Conservation (phyloP, 2,888 invertebrate genomes). For the Bimastos eiseni region DNA sequence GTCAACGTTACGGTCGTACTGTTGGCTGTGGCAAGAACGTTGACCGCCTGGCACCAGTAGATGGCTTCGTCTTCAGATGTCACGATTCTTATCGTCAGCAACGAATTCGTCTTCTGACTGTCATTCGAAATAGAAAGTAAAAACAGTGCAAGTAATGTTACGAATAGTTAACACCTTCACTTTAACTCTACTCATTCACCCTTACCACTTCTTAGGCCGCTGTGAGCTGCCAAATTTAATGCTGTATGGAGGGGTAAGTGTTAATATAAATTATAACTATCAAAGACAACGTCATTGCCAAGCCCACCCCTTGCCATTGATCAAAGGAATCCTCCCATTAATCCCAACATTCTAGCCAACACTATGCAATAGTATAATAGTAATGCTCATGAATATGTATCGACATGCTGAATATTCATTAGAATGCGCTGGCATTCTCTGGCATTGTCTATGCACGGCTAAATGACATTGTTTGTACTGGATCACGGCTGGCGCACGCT, state of each 20-base stretch:
- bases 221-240: too few relatives aligned
- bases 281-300: too few relatives aligned
- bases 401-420: too few relatives aligned
- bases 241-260: too few relatives aligned
- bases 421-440: not conserved
- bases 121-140: not conserved
- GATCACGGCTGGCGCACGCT: not conserved
- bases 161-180: not conserved
- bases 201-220: too few relatives aligned
- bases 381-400: too few relatives aligned
- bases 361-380: too few relatives aligned
- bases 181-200: not conserved
- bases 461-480: not conserved
- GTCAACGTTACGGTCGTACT: not conserved
- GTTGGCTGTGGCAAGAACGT: slow-evolving; percentile 4
- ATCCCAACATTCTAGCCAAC: too few relatives aligned
- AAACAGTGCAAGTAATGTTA: not conserved
- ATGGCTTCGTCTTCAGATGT: not conserved
- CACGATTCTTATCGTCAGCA: not conserved
- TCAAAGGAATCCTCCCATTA: too few relatives aligned
- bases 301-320: too few relatives aligned
- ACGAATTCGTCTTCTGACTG: slow-evolving; percentile 1
- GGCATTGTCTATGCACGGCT: not conserved
- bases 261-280: too few relatives aligned
- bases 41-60: not conserved